Evolutionary conservation across 2,797 vertebrate genomes (phyloP).

Genomic region (Champsocephalus esox): DNA sequence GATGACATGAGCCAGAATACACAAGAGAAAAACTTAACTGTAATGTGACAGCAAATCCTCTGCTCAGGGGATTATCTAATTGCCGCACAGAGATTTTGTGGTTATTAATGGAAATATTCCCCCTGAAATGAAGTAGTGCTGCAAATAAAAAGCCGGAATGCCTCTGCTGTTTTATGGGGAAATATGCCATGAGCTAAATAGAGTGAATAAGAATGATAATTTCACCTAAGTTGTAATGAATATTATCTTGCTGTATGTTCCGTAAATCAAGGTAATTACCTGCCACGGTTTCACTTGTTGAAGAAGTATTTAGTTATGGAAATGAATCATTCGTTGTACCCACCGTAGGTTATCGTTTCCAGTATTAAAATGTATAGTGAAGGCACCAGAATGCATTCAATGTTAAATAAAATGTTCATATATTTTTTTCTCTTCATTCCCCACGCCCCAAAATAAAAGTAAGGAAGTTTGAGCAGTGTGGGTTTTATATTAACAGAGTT

Average conservation of each 20-base stretch:
- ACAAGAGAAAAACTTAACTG: slow-evolving; percentile 45
- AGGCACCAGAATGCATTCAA: neutral
- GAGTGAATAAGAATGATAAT: neutral
- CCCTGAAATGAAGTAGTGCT: slow-evolving; percentile 14
- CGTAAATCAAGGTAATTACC: slow-evolving; percentile 22
- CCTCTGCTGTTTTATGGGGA: slow-evolving; percentile 1
- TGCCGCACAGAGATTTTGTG: slow-evolving; percentile 32
- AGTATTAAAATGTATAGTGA: neutral
- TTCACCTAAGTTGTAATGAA: neutral
- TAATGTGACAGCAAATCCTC: slow-evolving; percentile 57
- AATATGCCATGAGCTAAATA: slow-evolving; percentile 1
- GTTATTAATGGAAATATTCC: slow-evolving; percentile 48
- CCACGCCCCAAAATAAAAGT: too few species aligned
- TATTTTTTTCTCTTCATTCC: too few species aligned
- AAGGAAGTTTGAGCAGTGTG: too few species aligned
- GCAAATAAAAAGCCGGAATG: slow-evolving; percentile 6
- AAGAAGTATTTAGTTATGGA: neutral
- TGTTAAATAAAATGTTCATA: too few species aligned
- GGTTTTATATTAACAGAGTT: too few species aligned
- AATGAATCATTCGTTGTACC: neutral
- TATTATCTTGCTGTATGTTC: neutral
- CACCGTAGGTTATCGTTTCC: neutral
- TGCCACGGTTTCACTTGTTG: neutral
- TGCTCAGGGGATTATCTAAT: slow-evolving; percentile 33
- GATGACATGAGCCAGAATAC: slow-evolving; percentile 49